Percentiles rank a stretch among this genome's conserved stretches.
phyloP scores from a whole-genome alignment of 2,113 vertebrate species.

The Scomber scombrus region DNA sequence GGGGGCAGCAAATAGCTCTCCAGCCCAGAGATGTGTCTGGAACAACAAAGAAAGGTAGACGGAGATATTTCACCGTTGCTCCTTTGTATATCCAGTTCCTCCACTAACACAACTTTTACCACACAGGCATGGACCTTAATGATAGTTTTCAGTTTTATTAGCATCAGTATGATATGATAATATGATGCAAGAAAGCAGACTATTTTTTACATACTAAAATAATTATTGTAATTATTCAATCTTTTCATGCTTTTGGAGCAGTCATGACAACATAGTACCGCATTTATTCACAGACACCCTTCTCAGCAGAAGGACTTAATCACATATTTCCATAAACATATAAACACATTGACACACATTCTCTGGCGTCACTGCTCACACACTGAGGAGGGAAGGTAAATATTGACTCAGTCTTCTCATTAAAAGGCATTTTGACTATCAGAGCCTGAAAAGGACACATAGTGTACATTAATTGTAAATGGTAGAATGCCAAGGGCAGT shows the following conservation, averaged over 20 bases:
- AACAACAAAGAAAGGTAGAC: constrained; percentile 8
- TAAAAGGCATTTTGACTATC: constrained; percentile 52
- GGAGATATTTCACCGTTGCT: background rate
- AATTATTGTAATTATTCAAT: constrained; percentile 57
- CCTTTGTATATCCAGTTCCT: background rate
- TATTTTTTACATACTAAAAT: constrained; percentile 17
- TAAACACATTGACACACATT: constrained; percentile 71
- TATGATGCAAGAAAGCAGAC: constrained; percentile 34
- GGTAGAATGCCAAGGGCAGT: constrained; percentile 19
- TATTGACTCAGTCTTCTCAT: constrained; percentile 75
- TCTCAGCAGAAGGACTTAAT: constrained; percentile 55
- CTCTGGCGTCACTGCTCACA: constrained; percentile 49
- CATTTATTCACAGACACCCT: constrained; percentile 63
- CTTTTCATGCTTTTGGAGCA: constrained; percentile 41
- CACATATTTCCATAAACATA: constrained; percentile 75
- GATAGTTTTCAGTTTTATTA: constrained; percentile 20
- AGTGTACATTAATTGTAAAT: constrained; percentile 37
- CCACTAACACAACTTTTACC: background rate
- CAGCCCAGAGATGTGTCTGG: constrained; percentile 35
- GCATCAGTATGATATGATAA: constrained; percentile 14
- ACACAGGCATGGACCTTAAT: background rate
- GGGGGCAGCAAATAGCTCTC: constrained; percentile 20
- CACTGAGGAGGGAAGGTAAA: constrained; percentile 59
- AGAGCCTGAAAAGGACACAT: constrained; percentile 47
- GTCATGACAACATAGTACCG: constrained; percentile 25